Base-by-base conservation (phyloP, 2,113 vertebrate species). In the Odocoileus virginianus region DNA sequence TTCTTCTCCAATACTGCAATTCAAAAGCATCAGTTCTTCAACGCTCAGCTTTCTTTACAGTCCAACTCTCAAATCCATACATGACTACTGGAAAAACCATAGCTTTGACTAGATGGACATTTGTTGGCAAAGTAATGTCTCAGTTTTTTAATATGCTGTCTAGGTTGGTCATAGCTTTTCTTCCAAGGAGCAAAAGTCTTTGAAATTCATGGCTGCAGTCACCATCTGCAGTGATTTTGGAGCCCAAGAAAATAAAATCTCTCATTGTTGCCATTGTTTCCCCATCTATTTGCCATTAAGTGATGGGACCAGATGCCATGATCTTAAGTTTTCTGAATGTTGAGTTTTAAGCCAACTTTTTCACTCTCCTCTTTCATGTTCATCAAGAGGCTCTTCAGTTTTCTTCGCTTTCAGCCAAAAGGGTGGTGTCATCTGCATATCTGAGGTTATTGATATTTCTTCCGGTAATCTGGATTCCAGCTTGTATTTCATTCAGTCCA, bases 41-140 rank as follows among this genome's bases (percentile, higher is more conserved):
- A 36, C 0, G 4, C n/a, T 71, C n/a, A 71, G 17, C 1, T 71
- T 71, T 71, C n/a, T 36, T 36, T 71, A 36, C 36, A 36, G 17
- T 71, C n/a, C 64, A 71, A 71, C 64, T 36, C 64, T 67, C n/a
- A 36, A 2, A 36, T 67, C n/a, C n/a, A 36, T 71, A 36, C 17
- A 21, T 71, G 64, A 71, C 64, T 21, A 71, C n/a, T 36, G 64
- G 64, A 71, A 71, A 71, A 71, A 21, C 9, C n/a, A 2, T 71
- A 71, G 64, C 64, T 36, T 71, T 71, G 64, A 71, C n/a, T 71
- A 71, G 64, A 71, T 0, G n/a, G 64, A 71, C n/a, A n/a, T 71
- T 71, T 71, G 17, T 71, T 21, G 17, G 64, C 64, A 71, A 36
- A 36, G 64, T 54, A 19, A 54, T 54, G 52, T 36, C 64, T 71